Base-by-base conservation (phyloP, 2,888 invertebrate genomes). In the Caenorhabditis afra region DNA sequence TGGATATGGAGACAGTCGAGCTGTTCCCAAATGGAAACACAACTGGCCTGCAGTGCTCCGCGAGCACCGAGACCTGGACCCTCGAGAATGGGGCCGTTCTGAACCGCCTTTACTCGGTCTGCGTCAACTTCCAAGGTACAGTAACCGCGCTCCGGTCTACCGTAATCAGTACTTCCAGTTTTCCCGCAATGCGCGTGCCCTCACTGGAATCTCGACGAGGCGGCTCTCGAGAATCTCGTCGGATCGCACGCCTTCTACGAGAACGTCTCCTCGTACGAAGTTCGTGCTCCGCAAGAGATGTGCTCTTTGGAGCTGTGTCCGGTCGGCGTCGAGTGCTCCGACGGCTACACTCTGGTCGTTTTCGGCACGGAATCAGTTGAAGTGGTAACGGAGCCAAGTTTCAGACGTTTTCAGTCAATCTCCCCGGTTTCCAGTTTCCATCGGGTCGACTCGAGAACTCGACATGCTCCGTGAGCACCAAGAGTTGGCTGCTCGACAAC, bases 221-320 rank as follows among this genome's bases (percentile, higher is more conserved):
- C 55, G 8, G 35, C 35, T 12, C 35, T 55, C 12, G 2, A 37
- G n/a, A 16, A 8, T 1, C 18, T 18, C 16, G 18, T 55, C 8
- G 55, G 35, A 1, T 18, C 37, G 14, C 55, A 55, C 11, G 11
- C 55, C 10, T 55, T 55, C 18, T 55, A 55, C 18, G 3, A 37
- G 18, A 55, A 55, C 12, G 29, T 55, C 37, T 35, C 35, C 12
- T 37, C 55, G 1, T 18, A 37, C 12, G 12, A 18, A 0, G 16
- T 55, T 35, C 14, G 18, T 18, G 16, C 55, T 4, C 55, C 55
- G 8, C 10, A 37, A 8, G 55, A 55, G 11, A 35, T 16, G 29
- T 55, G 55, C 37, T 16, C n/a, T 16, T 16, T 18, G 8, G 55
- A 55, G 1, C 14, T 55, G 16, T 55, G 55, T 37, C 55, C 55